Base-by-base conservation (phyloP, 2,113 vertebrate genomes). In the Melanerpes aurifrons region DNA sequence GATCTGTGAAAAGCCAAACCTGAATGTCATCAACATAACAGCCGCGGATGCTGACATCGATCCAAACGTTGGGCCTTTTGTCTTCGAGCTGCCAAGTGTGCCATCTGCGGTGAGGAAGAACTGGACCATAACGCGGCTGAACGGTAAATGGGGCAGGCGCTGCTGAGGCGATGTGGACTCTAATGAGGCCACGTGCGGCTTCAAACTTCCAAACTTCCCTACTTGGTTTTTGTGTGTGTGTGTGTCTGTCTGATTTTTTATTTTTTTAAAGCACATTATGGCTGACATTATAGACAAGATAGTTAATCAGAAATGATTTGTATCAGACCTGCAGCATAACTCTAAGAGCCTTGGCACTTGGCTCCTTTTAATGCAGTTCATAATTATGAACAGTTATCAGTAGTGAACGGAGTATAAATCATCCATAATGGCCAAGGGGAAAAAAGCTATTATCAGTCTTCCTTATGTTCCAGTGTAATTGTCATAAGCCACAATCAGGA, bases 121-220 rank as follows among this genome's bases (percentile, higher is more conserved):
- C 97, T 99, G 99, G 99, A 99, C 99, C 35, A 98, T 99, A 96
- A 97, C 98, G 5, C 98, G 99, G 47, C 96, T 99, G 82, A 99
- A 98, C 6, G 99, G 99, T 99, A 98, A 98, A 98, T 80, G 93
- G 87, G 94, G 93, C 93, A 25, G 86, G 91, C 88, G 72, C 26
- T 83, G 82, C 88, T 19, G 59, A 70, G 86, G 67, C 32, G 75
- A 10, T 84, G 72, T 63, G 89, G 88, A 40, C 88, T 93, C 89
- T 95, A 47, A 73, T 11, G 47, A 70, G 94, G 50, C 87, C 86
- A 18, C 12, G 43, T 53, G 86, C 3, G 0, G 48, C 79, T 96
- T 86, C 93, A 90, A n/a, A 87, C 75, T 90, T 90, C 47, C 12
- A 73, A 94, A 94, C 86, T 96, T 93, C 5, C 69, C 76, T 48